These are phyloP conservation scores for Charanyca ferruginea DNA, from an alignment of 2,888 invertebrate species.

Conservation along the genomic window DNA sequence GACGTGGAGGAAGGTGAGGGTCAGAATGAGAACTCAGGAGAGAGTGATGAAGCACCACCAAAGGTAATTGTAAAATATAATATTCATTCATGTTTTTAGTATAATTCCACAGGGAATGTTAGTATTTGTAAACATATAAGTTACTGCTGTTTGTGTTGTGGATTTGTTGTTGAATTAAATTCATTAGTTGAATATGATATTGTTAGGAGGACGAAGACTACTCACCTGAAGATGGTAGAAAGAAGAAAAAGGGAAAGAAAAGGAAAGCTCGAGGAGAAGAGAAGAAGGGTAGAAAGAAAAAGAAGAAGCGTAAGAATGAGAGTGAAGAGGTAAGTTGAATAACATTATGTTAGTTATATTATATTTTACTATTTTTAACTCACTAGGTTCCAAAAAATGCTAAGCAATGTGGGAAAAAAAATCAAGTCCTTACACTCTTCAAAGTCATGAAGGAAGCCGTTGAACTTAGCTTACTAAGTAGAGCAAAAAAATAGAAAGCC, in stretches of 20 bases:
- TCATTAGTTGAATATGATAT: constrained; percentile 52
- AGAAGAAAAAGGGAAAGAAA: constrained; percentile 98
- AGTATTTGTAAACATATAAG: constrained; percentile 61
- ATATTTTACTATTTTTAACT: too few relatives aligned
- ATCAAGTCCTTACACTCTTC: neutral
- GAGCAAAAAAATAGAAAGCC: neutral
- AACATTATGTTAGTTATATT: neutral
- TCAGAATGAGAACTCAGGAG: constrained; percentile 94
- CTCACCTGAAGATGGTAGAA: constrained; percentile 95
- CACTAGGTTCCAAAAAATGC: neutral
- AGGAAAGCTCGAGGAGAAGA: constrained; percentile 97
- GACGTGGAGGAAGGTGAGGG: constrained; percentile 93
- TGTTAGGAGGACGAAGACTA: constrained; percentile 96
- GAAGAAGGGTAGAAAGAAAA: constrained; percentile 98
- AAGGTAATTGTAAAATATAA: constrained; percentile 83
- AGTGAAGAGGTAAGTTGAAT: constrained; percentile 93
- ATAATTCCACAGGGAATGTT: constrained; percentile 46
- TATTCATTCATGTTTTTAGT: constrained; percentile 51
- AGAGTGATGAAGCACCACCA: constrained; percentile 93
- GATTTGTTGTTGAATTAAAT: constrained; percentile 31
- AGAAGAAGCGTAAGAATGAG: constrained; percentile 98
- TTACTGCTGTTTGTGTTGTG: constrained; percentile 50
- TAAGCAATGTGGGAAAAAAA: neutral
- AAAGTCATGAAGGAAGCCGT: neutral
- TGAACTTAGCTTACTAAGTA: neutral